Evolutionary conservation across 2,888 invertebrate genomes (phyloP).

Genomic region (Caradrina clavipalpis): DNA sequence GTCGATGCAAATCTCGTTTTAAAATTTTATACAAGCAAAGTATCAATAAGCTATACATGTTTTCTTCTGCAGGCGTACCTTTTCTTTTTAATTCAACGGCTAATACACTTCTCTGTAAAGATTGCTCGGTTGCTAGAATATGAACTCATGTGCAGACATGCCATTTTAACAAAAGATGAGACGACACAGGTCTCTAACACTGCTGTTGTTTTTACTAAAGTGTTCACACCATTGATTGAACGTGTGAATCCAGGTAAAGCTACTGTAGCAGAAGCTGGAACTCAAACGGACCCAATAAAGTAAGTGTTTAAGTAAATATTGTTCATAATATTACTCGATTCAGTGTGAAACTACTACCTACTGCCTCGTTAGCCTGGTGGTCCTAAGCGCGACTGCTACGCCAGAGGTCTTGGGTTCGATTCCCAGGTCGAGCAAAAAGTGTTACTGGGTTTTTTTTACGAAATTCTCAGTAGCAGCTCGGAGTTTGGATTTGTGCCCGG

Average conservation of each 20-base stretch:
- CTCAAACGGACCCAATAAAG: background rate
- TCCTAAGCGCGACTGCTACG: too few species aligned
- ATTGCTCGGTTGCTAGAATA: conserved; percentile 80
- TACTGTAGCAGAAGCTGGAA: background rate
- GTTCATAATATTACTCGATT: background rate
- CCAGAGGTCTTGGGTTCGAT: too few species aligned
- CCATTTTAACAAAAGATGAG: conserved; percentile 73
- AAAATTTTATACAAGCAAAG: conserved; percentile 74
- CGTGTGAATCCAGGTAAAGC: background rate
- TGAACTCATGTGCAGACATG: conserved; percentile 82
- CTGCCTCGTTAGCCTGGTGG: too few species aligned
- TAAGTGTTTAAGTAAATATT: background rate
- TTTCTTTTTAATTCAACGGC: conserved; percentile 75
- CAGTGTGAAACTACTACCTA: too few species aligned
- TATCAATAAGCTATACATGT: conserved; percentile 71
- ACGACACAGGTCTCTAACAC: conserved; percentile 56
- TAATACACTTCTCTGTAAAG: conserved; percentile 69
- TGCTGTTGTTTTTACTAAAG: conserved; percentile 5
- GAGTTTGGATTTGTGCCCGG: too few species aligned
- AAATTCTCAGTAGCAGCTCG: too few species aligned
- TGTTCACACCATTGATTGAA: background rate
- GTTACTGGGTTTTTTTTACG: too few species aligned
- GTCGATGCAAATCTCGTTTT: conserved; percentile 64
- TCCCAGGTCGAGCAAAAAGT: too few species aligned
- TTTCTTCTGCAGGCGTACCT: conserved; percentile 73